These are phyloP conservation scores for Garrulus glandarius DNA, from an alignment of 2,797 vertebrate species.

Conservation along the genomic window DNA sequence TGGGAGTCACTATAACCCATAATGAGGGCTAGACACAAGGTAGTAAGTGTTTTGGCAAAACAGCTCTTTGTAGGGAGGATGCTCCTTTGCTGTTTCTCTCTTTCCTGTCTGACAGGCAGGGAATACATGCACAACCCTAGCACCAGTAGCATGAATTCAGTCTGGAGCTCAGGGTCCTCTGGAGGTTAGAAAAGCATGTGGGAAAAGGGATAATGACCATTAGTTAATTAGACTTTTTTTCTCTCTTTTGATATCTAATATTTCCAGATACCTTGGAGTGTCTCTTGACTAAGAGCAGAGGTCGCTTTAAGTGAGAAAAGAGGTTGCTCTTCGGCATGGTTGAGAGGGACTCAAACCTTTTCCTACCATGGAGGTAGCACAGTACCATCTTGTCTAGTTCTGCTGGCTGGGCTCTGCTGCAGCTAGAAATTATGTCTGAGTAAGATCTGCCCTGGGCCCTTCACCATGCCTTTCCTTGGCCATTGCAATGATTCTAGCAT, in stretches of 20 bases:
- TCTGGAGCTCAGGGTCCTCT: neutral
- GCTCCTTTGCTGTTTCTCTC: neutral
- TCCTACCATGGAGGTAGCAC: neutral
- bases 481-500: neutral
- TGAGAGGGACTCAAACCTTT: neutral
- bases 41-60: constrained; percentile 8
- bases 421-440: neutral
- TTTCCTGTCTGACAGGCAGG: neutral
- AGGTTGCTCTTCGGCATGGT: neutral
- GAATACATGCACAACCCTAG: neutral
- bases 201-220: neutral
- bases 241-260: neutral
- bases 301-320: neutral
- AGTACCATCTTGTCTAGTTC: neutral
- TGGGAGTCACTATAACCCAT: neutral
- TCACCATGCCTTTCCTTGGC: neutral
- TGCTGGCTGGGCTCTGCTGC: neutral
- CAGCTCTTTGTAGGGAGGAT: neutral
- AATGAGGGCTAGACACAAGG: neutral
- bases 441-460: neutral
- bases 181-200: neutral
- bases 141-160: neutral
- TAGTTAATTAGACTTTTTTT: neutral
- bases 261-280: neutral
- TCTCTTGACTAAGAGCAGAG: neutral